A percentile compares a stretch with the other conserved stretches of the same genome.
These are phyloP conservation scores for Cacatua alba DNA, from an alignment of 2,113 vertebrate species.

Conservation along the genomic window DNA sequence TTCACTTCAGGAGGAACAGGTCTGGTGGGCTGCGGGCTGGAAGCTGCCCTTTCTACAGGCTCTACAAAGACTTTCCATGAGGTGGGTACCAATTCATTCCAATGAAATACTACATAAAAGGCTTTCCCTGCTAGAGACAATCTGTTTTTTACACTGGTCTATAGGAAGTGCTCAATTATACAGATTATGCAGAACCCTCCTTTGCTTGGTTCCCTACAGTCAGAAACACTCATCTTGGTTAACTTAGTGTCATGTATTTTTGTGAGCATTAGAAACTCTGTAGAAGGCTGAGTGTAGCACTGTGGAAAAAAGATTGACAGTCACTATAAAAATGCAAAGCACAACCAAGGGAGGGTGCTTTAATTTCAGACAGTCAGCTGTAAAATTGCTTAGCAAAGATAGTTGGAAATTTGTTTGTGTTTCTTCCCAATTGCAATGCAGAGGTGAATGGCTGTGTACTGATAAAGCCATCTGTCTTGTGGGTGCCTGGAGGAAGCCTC, in stretches of 20 bases:
- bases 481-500: slow-evolving; percentile 25
- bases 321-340: slow-evolving; percentile 29
- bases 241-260: not conserved
- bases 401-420: slow-evolving; percentile 22
- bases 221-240: not conserved
- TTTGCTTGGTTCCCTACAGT: not conserved
- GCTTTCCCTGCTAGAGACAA: not conserved
- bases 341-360: slow-evolving; percentile 23
- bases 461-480: slow-evolving; percentile 59
- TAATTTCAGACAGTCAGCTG: slow-evolving; percentile 40
- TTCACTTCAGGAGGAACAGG: not conserved
- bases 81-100: not conserved
- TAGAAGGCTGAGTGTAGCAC: not conserved
- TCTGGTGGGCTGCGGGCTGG: not conserved
- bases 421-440: slow-evolving; percentile 23
- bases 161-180: not conserved
- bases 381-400: slow-evolving; percentile 40
- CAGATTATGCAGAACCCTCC: not conserved
- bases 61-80: not conserved
- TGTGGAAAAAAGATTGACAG: not conserved
- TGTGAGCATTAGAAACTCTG: not conserved
- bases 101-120: not conserved
- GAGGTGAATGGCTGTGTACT: slow-evolving; percentile 41
- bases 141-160: not conserved
- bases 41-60: not conserved